Evolutionary conservation across 2,113 vertebrate species (phyloP), one percentile per base, ranked within the genome.

Genomic region (Polypterus senegalus): DNA sequence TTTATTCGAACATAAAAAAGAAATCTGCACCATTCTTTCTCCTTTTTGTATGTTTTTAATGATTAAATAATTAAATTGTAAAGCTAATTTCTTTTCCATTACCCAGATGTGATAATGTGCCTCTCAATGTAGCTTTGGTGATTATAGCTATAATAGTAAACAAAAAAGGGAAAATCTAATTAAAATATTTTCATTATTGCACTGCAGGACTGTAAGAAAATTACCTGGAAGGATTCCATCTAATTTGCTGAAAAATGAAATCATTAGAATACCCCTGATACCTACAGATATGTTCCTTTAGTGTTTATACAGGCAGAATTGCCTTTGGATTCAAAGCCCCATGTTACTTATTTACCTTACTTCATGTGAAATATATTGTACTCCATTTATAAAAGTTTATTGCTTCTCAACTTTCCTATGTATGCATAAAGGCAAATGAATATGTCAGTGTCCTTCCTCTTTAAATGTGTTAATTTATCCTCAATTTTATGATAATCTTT

Each of bases 101-200:
- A 49, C 57, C 11, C 7, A 49, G 10, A 52, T 11, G 61, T 46
- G 47, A 27, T 57, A 57, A 63, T 63, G 61, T 63, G 43, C 5
- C 54, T 46, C 54, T 49, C 45, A 49, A 11, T n/a, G 46, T 48
- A 63, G 54, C 54, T 11, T n/a, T n/a, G 3, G 4, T 57, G 54
- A 49, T 60, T 44, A 47, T 47, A 57, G 54, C 47, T 45, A 53
- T 49, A 46, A n/a, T 47, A 43, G 7, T 8, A 47, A 54, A 61
- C 27, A 63, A 61, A 62, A 8, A 49, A 57, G 7, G 46, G 52
- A 61, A 53, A 62, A 62, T 48, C 54, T 63, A 62, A 62, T 62
- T 62, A 62, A 51, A 45, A 62, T 62, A 62, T 62, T 62, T 62
- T 62, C 61, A 62, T 62, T 62, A 62, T 52, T n/a, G 27, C 61